Conservation (phyloP, 2,888 invertebrate species). For the Pterostichus niger region DNA sequence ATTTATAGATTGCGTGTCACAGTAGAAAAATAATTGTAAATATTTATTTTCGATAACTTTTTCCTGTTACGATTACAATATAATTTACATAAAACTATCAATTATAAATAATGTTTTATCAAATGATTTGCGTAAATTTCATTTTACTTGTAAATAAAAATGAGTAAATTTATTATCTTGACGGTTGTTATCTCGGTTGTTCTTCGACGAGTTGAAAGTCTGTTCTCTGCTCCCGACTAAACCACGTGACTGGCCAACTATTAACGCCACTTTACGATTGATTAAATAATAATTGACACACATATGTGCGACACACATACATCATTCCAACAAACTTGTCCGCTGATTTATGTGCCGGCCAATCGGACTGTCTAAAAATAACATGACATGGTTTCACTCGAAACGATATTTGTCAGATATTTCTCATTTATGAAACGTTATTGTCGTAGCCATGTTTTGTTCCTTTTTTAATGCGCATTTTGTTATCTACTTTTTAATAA, state of each 20-base stretch:
- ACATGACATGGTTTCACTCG: constrained; percentile 60
- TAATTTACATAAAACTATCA: not conserved
- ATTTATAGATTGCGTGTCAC: not conserved
- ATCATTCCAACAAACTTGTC: constrained; percentile 67
- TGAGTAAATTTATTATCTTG: not conserved
- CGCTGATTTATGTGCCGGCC: constrained; percentile 61
- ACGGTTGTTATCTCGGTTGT: constrained; percentile 11
- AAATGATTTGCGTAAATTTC: not conserved
- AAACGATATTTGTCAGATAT: constrained; percentile 52
- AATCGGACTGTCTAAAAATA: constrained; percentile 61
- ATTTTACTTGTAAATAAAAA: not conserved
- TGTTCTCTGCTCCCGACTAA: constrained; percentile 8
- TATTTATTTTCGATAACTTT: constrained; percentile 9
- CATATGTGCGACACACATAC: constrained; percentile 66
- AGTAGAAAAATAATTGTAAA: constrained; percentile 6
- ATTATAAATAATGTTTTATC: not conserved
- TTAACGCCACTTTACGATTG: constrained; percentile 67
- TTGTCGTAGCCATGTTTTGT: too few relatives aligned
- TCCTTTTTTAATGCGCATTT: too few relatives aligned
- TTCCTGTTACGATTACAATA: constrained; percentile 3
- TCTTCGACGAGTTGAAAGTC: constrained; percentile 1
- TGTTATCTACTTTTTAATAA: too few relatives aligned
- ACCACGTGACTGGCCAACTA: constrained; percentile 60
- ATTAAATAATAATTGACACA: constrained; percentile 67
- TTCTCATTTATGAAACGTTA: not conserved